Base-by-base conservation (phyloP, 2,113 vertebrate genomes). In the Chrysochloris asiatica region DNA sequence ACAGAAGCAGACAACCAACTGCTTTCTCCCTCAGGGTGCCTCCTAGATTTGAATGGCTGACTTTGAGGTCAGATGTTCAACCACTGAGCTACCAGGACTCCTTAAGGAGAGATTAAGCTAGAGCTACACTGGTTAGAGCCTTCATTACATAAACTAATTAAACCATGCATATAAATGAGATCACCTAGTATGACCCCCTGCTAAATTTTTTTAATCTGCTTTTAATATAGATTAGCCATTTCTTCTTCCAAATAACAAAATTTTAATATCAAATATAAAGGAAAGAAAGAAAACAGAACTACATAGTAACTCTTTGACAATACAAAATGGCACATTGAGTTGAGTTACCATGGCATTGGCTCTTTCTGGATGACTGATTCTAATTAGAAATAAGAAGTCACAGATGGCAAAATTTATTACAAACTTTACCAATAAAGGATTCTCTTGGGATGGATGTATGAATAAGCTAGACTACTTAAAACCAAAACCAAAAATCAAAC, bases 211-310 rank as follows among this genome's bases (percentile, higher is more conserved):
- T 75, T 75, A 90, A 73, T 73, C 71, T 73, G 41, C 28, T 45
- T 93, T 88, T 38, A 80, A 73, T 33, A 69, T 41, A 91, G 54
- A 71, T 26, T 56, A 67, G 52, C 45, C 28, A 77, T 65, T 89
- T 75, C 45, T 88, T 83, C 69, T 72, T 41, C 67, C 43, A 50
- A 88, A 80, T 73, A 85, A 80, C 69, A 86, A 61, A 67, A 54
- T 90, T 90, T 50, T 43, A 73, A 11, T 17, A 52, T 28, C 13
- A 88, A 89, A 85, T 93, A 24, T 33, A 86, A 71, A 89, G 3
- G 26, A 3, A 83, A 43, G 24, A 45, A 43, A 45, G 76, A 65
- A 61, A 48, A 14, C 26, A 71, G 13, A 26, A 47, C 11, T 12
- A 63, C n/a, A n/a, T 11, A 8, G 26, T 45, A 41, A 8, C 41